Evolutionary conservation across 2,113 vertebrate genomes (phyloP), one percentile per base, ranked within the genome.

Genomic region (Puma concolor): DNA sequence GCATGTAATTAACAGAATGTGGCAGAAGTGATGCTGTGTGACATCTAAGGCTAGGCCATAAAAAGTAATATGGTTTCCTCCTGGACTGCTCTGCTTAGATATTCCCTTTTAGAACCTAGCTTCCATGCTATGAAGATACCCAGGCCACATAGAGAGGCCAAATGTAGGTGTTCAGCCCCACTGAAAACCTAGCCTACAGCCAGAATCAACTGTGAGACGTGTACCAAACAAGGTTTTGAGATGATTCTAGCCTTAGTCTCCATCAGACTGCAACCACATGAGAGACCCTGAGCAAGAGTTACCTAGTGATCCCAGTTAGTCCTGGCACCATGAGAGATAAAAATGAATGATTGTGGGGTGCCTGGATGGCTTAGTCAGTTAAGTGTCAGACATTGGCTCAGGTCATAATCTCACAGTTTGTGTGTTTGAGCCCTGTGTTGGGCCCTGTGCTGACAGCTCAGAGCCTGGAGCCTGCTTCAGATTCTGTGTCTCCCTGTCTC

Each of bases 1-100:
- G 67, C 57, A n/a, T 95, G 69, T 84, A 72, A 69, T 86, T 87
- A 66, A 89, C 16, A 83, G 81, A 82, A 96, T 72, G 17, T 33
- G 54, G 69, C 29, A 87, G 63, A 83, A 93, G 29, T 7, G 7
- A 95, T 54, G 54, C 38, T 31, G 2, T 81, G n/a, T 84, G 69
- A 27, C 33, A 50, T 77, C 25, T 60, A 25, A 38, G 27, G 2
- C 38, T 52, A 33, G 36, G 25, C 57, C 38, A 17, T 31, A 25
- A 63, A 31, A 87, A 57, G 7, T 19, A 57, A n/a, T 19, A 50
- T 29, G n/a, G 64, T n/a, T 92, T 95, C 54, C 27, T 77, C 25
- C 67, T 50, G 81, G n/a, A 33, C 63, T 66, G 27, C 48, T 97
- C 7, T 87, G 36, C 64, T 91, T 87, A 50, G 64, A 50, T 88